Base-by-base conservation (phyloP, 2,888 invertebrate species). In the Apodemia hepburni region DNA sequence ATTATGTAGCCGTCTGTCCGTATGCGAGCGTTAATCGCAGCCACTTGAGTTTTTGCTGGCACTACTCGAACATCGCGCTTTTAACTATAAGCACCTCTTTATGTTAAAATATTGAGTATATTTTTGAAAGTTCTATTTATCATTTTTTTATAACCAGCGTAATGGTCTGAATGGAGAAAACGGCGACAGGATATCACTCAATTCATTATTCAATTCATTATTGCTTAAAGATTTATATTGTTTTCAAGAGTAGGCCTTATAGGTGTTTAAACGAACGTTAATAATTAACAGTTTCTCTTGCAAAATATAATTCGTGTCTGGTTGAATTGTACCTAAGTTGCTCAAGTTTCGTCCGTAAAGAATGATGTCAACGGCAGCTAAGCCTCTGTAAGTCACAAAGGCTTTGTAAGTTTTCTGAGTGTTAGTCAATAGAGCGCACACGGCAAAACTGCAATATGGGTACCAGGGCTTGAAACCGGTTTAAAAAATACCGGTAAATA, bases 401-500 rank as follows among this genome's bases (percentile, higher is more conserved):
- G 27, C 22, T 54, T 54, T 54, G 51, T 51, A 51, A 51, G 51
- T 22, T 51, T 51, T 51, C 51, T 22, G 54, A 27, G 54, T 22
- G 27, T 27, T 22, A 15, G 22, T 54, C 22, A 12, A 54, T 54
- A 54, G n/a, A 45, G 45, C 45, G 45, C 45, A 7, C 35, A 12
- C 38, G 38, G n/a, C 45, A 45, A 1, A 45, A 38, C 45, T 45
- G 45, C 45, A n/a, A 45, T 15, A 45, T 45, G 45, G 38, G 29
- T 29, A 29, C 29, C 5, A 29, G 29, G n/a, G n/a, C n/a, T n/a
- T n/a, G n/a, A n/a, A n/a, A n/a, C n/a, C n/a, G n/a, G n/a, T n/a
- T n/a, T n/a, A 45, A 3, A 45, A n/a, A n/a, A n/a, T n/a, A n/a
- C n/a, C n/a, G n/a, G n/a, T n/a, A n/a, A n/a, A n/a, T n/a, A n/a